Evolutionary conservation across 2,888 invertebrate species (phyloP).

Genomic region (Junonia oenone): DNA sequence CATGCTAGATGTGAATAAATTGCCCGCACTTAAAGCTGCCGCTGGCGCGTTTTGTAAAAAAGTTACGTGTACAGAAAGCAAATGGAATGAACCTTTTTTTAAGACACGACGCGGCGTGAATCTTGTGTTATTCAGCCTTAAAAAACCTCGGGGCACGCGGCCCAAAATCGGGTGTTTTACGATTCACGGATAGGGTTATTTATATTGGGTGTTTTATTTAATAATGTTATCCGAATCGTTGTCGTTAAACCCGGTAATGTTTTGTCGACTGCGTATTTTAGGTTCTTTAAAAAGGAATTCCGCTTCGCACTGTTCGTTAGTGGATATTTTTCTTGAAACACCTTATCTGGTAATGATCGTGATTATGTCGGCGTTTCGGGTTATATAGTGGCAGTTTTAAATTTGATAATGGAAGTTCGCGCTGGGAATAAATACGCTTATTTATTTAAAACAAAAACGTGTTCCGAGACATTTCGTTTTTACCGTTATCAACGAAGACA

Average conservation of each 20-base stretch:
- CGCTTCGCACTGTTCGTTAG: slow-evolving; percentile 11
- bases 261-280: slow-evolving; percentile 47
- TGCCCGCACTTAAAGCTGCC: slow-evolving; percentile 31
- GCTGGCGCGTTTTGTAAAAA: slow-evolving; percentile 31
- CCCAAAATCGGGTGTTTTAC: slow-evolving; percentile 56
- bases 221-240: slow-evolving; percentile 60
- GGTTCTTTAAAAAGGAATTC: slow-evolving; percentile 23
- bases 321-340: slow-evolving; percentile 13
- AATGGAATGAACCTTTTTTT: slow-evolving; percentile 30
- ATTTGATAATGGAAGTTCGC: slow-evolving; percentile 17
- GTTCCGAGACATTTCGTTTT: slow-evolving; percentile 1
- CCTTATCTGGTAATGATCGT: slow-evolving; percentile 20
- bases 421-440: not conserved
- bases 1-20: slow-evolving; percentile 42
- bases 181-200: slow-evolving; percentile 56
- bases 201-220: slow-evolving; percentile 58
- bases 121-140: slow-evolving; percentile 35
- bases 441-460: slow-evolving; percentile 1
- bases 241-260: slow-evolving; percentile 57
- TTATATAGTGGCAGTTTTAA: slow-evolving; percentile 14
- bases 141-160: slow-evolving; percentile 21
- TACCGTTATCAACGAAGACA: slow-evolving; percentile 1
- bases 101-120: slow-evolving; percentile 32
- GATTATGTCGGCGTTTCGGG: slow-evolving; percentile 13
- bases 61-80: slow-evolving; percentile 32